phyloP scores from a whole-genome alignment of 2,888 invertebrate species.

The Hedychridium roseum region DNA sequence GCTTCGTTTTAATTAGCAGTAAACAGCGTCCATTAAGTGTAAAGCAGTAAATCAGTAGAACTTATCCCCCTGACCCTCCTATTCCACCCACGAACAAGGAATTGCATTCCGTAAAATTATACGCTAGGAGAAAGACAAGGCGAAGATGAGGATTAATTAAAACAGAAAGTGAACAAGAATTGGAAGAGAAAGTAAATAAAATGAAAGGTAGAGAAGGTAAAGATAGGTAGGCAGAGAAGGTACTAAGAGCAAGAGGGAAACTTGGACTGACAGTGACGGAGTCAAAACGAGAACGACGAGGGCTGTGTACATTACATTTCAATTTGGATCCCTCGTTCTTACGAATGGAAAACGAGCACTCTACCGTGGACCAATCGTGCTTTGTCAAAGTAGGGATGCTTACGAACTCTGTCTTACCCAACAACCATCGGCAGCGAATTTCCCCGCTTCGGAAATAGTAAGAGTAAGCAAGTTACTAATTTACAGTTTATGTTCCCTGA shows the following conservation, averaged over 20 bases:
- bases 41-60: slow-evolving; percentile 59
- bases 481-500: too few species aligned
- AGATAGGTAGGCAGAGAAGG: slow-evolving; percentile 7
- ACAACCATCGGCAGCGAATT: slow-evolving; percentile 21
- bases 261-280: slow-evolving; percentile 21
- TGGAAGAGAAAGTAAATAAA: slow-evolving; percentile 10
- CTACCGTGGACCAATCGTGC: slow-evolving; percentile 41
- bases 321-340: slow-evolving; percentile 52
- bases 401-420: slow-evolving; percentile 40
- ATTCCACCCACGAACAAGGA: slow-evolving; percentile 25
- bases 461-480: too few species aligned
- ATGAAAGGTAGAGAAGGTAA: background rate
- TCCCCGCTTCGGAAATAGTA: too few species aligned
- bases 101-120: slow-evolving; percentile 40
- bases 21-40: slow-evolving; percentile 61
- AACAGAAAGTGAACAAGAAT: background rate
- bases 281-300: slow-evolving; percentile 24
- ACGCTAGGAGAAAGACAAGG: background rate
- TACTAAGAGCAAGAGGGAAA: slow-evolving; percentile 7
- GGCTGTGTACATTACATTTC: slow-evolving; percentile 57
- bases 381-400: slow-evolving; percentile 32
- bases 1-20: slow-evolving; percentile 62
- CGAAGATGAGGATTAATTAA: slow-evolving; percentile 1
- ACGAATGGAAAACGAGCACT: slow-evolving; percentile 42
- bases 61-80: slow-evolving; percentile 46